A percentile compares a stretch with the other conserved stretches of the same genome.
phyloP scores from a whole-genome alignment of 2,888 invertebrate species.

The Leucophenga maculata region DNA sequence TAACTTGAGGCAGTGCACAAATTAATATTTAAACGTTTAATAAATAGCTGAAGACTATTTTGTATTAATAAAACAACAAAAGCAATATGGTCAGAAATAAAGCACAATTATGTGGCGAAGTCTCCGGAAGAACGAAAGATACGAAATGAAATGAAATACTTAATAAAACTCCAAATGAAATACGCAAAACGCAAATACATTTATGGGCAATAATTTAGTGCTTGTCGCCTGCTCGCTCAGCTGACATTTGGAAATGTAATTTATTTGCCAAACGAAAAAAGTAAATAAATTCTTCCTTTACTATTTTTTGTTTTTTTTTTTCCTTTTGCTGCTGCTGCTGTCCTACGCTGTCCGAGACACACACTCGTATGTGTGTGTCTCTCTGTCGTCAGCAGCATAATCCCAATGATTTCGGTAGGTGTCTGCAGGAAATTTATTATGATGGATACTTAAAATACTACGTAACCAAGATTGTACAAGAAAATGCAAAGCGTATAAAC shows the following conservation, averaged over 20 bases:
- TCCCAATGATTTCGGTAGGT: slow-evolving; percentile 2
- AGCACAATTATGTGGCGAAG: slow-evolving; percentile 9
- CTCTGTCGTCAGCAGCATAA: slow-evolving; percentile 7
- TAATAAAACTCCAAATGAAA: slow-evolving; percentile 15
- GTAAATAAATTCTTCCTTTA: too few relatives aligned
- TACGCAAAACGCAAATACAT: slow-evolving; percentile 29
- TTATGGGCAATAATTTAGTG: slow-evolving; percentile 31
- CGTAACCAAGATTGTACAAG: too few relatives aligned
- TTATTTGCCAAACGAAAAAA: slow-evolving; percentile 27
- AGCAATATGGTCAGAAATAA: neutral
- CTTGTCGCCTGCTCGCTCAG: slow-evolving; percentile 12
- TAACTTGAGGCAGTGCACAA: slow-evolving; percentile 26
- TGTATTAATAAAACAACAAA: slow-evolving; percentile 20
- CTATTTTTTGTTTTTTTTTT: too few relatives aligned
- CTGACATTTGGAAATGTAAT: slow-evolving; percentile 38
- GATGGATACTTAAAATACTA: slow-evolving; percentile 41
- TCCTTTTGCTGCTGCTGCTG: neutral
- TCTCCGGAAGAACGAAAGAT: slow-evolving; percentile 11
- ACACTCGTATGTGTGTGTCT: slow-evolving; percentile 14
- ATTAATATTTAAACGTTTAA: slow-evolving; percentile 13
- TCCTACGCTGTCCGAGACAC: neutral
- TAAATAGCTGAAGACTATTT: slow-evolving; percentile 16
- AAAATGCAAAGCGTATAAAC: too few relatives aligned
- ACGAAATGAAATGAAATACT: neutral
- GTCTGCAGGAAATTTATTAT: slow-evolving; percentile 34